A percentile compares a stretch with the other conserved stretches of the same genome.
phyloP scores from a whole-genome alignment of 2,113 vertebrate species.

The Herpailurus yagouaroundi region DNA sequence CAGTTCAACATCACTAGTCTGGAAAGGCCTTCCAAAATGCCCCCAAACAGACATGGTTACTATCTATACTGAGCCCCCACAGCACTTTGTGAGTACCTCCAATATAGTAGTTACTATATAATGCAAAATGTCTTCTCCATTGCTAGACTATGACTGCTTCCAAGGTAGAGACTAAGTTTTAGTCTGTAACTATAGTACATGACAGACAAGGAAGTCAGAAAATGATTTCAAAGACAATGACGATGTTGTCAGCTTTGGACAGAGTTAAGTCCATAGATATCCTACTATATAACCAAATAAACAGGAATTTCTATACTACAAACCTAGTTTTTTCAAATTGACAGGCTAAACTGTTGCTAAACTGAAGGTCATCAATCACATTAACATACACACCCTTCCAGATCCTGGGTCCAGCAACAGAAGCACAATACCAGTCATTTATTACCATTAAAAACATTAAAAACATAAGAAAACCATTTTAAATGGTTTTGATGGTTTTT shows the following conservation, averaged over 20 bases:
- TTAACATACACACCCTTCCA: conserved; percentile 1
- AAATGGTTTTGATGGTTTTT: too few species aligned
- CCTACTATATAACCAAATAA: conserved; percentile 18
- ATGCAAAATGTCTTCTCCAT: conserved; percentile 6
- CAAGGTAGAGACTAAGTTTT: background rate
- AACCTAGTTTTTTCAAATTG: conserved; percentile 6
- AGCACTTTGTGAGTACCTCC: background rate
- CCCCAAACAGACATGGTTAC: background rate
- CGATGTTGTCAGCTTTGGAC: background rate
- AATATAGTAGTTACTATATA: background rate
- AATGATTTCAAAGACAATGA: conserved; percentile 38
- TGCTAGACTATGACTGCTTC: conserved; percentile 39
- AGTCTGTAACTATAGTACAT: conserved; percentile 25
- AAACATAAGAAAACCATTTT: background rate
- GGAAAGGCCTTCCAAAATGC: conserved; percentile 5
- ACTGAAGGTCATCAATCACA: conserved; percentile 15
- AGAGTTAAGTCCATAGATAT: conserved; percentile 24
- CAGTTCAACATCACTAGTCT: conserved; percentile 36
- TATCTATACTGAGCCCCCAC: background rate
- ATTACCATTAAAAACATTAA: conserved; percentile 43
- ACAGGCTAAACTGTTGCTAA: background rate
- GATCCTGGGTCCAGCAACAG: conserved; percentile 14
- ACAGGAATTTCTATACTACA: conserved; percentile 13
- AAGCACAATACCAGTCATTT: conserved; percentile 34
- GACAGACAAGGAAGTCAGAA: conserved; percentile 42